Evolutionary conservation across 2,888 invertebrate species (phyloP).

Genomic region (Rhabditoides inermis): DNA sequence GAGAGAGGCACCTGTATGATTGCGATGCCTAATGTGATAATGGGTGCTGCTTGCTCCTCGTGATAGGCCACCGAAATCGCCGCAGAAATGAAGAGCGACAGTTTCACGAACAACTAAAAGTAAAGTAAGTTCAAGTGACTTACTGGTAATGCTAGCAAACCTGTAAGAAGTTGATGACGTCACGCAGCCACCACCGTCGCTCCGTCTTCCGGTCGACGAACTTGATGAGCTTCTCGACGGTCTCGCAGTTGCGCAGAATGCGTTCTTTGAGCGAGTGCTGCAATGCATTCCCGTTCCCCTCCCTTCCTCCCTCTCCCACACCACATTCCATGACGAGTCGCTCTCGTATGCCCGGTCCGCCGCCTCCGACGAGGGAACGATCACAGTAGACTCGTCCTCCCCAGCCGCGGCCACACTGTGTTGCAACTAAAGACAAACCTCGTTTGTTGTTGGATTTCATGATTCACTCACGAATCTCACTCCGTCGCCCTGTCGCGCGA

Average conservation of each 20-base stretch:
- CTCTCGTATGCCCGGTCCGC: too few relatives aligned
- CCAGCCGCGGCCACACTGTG: too few relatives aligned
- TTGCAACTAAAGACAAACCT: too few relatives aligned
- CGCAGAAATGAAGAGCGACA: conserved; percentile 31
- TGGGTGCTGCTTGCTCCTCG: conserved; percentile 24
- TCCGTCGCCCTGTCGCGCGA: too few relatives aligned
- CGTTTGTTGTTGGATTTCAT: too few relatives aligned
- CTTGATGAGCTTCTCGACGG: conserved; percentile 26
- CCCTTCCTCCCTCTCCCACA: too few relatives aligned
- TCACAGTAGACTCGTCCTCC: too few relatives aligned
- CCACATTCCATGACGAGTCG: too few relatives aligned
- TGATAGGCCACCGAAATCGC: conserved; percentile 36
- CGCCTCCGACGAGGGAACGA: too few relatives aligned
- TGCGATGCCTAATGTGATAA: conserved; percentile 30
- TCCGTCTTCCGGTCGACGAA: conserved; percentile 38
- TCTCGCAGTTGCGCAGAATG: conserved; percentile 23
- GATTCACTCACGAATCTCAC: too few relatives aligned
- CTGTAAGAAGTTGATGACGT: conserved; percentile 33
- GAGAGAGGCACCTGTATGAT: conserved; percentile 21
- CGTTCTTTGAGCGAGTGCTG: conserved; percentile 32
- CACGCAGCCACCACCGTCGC: conserved; percentile 34
- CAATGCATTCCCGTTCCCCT: too few relatives aligned
- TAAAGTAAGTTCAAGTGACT: not conserved
- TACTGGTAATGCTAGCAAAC: not conserved
- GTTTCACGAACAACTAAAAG: conserved; percentile 24